These are phyloP conservation scores for Paracanthobrama guichenoti DNA, from an alignment of 2,113 vertebrate species.

Conservation along the genomic window DNA sequence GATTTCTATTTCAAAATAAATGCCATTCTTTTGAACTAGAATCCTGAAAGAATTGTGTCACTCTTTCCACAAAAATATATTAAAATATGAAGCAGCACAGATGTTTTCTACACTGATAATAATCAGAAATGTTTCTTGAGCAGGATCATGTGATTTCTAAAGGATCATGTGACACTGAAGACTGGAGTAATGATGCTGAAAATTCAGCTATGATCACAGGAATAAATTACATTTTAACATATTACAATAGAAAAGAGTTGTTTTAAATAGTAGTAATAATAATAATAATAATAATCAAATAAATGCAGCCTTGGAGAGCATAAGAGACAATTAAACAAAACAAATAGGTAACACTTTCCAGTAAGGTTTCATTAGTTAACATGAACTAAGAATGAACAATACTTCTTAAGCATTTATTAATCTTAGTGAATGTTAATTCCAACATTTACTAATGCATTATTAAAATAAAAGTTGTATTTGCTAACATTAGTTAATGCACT, in stretches of 20 bases:
- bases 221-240: neutral
- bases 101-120: neutral
- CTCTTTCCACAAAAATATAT: neutral
- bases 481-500: no score
- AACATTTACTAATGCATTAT: no score
- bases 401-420: no score
- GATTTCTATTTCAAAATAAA: no score
- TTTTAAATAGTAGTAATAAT: neutral
- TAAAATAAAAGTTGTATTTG: no score
- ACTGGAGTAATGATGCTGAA: neutral
- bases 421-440: no score
- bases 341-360: no score
- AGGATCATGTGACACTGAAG: neutral
- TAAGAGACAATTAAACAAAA: no score
- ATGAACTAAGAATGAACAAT: no score
- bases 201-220: neutral
- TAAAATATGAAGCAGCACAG: neutral
- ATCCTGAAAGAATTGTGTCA: neutral
- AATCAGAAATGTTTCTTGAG: neutral
- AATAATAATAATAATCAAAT: neutral
- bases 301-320: neutral
- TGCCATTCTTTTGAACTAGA: neutral
- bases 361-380: no score
- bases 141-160: neutral
- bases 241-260: neutral